A percentile compares a stretch with the other conserved stretches of the same genome.
Evolutionary conservation across 2,113 vertebrate species (phyloP).

Genomic region (Sisor rabdophorus): DNA sequence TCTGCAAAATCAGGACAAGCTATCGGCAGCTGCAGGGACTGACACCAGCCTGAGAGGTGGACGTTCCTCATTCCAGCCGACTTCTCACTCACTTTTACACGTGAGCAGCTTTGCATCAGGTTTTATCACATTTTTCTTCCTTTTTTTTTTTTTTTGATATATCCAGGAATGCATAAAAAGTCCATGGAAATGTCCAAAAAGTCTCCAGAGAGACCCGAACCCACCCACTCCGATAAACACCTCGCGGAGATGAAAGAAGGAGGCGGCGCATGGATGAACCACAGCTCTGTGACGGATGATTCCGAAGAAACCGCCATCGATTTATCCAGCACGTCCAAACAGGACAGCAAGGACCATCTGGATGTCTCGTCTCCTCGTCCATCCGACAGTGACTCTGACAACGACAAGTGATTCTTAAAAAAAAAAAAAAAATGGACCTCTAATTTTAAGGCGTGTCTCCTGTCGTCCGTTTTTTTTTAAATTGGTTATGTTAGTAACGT

Average conservation of each 20-base stretch:
- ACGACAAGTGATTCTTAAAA: constrained; percentile 66
- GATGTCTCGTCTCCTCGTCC: constrained; percentile 42
- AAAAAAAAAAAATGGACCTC: constrained; percentile 18
- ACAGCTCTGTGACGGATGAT: constrained; percentile 50
- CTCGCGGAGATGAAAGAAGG: constrained; percentile 55
- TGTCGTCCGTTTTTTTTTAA: background rate
- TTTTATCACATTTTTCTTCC: constrained; percentile 1
- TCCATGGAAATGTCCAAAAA: constrained; percentile 79
- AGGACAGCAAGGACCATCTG: constrained; percentile 63
- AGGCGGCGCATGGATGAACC: constrained; percentile 48
- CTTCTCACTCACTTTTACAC: background rate
- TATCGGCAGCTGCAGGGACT: background rate
- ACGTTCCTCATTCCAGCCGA: background rate
- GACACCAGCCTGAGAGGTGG: constrained; percentile 7
- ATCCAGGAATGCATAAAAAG: constrained; percentile 93
- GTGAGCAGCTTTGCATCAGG: background rate
- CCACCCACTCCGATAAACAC: constrained; percentile 60
- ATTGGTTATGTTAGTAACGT: constrained; percentile 20
- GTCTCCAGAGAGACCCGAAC: constrained; percentile 64
- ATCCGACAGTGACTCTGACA: constrained; percentile 56
- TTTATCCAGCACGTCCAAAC: constrained; percentile 86
- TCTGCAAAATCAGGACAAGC: constrained; percentile 15
- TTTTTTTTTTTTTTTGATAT: constrained; percentile 33
- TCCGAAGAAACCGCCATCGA: constrained; percentile 80
- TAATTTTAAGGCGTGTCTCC: background rate